A percentile compares a stretch with the other conserved stretches of the same genome.
Evolutionary conservation across 2,888 invertebrate species (phyloP).

Genomic region (Harmothoe impar): DNA sequence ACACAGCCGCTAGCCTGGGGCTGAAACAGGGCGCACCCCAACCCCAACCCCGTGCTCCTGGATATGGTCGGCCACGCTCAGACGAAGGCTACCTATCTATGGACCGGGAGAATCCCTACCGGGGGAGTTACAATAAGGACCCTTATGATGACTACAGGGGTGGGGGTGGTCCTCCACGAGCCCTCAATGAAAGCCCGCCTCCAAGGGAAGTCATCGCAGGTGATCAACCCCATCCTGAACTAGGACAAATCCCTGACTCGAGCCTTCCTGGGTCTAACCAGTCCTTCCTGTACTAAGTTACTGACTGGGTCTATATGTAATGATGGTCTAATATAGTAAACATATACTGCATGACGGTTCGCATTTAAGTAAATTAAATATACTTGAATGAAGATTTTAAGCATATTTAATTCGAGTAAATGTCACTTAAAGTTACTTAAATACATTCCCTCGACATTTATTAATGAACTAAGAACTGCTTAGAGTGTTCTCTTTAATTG

Average conservation of each 20-base stretch:
- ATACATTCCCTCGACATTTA: too few relatives aligned
- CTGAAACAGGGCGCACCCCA: slow-evolving; percentile 4
- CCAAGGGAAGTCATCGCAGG: slow-evolving; percentile 38
- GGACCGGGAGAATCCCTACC: neutral
- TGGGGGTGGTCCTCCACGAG: neutral
- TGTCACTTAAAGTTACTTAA: too few relatives aligned
- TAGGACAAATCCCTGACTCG: neutral
- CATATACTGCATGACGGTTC: too few relatives aligned
- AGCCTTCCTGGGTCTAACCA: slow-evolving; percentile 20
- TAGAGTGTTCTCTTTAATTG: too few relatives aligned
- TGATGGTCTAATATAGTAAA: too few relatives aligned
- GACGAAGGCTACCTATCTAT: slow-evolving; percentile 60
- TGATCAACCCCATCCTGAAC: neutral
- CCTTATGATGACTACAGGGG: neutral
- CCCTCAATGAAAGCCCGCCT: neutral
- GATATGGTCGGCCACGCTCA: neutral
- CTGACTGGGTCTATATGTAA: too few relatives aligned
- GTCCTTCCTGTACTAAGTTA: slow-evolving; percentile 30
- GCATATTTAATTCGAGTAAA: too few relatives aligned
- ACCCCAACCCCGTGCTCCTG: neutral
- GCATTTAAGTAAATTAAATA: too few relatives aligned
- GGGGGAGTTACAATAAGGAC: neutral
- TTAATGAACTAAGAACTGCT: too few relatives aligned
- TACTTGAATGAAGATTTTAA: too few relatives aligned
- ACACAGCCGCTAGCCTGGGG: slow-evolving; percentile 55